These are phyloP conservation scores for Coelopa pilipes DNA, from an alignment of 2,888 invertebrate genomes.

Conservation along the genomic window DNA sequence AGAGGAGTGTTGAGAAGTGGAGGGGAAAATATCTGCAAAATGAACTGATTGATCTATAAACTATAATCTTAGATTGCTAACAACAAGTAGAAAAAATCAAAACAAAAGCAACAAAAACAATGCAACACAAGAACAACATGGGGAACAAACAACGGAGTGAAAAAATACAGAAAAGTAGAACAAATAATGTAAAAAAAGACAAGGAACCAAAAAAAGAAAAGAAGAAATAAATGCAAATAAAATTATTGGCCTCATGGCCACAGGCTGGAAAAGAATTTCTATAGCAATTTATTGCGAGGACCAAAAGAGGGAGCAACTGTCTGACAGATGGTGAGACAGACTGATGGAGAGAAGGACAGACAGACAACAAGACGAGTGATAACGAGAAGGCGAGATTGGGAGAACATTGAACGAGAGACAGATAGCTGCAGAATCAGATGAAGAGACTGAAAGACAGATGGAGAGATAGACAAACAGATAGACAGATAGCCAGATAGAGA, in stretches of 20 bases:
- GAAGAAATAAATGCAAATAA: slow-evolving; percentile 25
- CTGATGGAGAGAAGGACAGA: background rate
- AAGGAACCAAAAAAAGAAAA: background rate
- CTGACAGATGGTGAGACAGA: background rate
- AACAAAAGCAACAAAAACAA: background rate
- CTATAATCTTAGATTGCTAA: slow-evolving; percentile 42
- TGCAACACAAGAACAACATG: background rate
- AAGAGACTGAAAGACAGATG: too few relatives aligned
- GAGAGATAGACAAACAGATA: background rate
- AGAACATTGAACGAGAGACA: background rate
- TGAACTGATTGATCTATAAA: slow-evolving; percentile 46
- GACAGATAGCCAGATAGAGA: too few relatives aligned
- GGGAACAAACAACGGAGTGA: background rate
- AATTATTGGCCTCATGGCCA: slow-evolving; percentile 48
- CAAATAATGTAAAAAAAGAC: background rate
- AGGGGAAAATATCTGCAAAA: slow-evolving; percentile 29
- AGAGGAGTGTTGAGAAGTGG: background rate
- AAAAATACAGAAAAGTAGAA: background rate
- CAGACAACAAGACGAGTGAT: background rate
- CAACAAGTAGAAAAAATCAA: background rate
- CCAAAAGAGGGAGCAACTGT: background rate
- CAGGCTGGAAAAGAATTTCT: slow-evolving; percentile 7
- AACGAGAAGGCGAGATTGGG: too few relatives aligned
- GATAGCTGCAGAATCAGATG: background rate
- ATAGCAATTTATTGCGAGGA: background rate